phyloP scores from a whole-genome alignment of 2,888 invertebrate species.

The Tubulanus polymorphus region DNA sequence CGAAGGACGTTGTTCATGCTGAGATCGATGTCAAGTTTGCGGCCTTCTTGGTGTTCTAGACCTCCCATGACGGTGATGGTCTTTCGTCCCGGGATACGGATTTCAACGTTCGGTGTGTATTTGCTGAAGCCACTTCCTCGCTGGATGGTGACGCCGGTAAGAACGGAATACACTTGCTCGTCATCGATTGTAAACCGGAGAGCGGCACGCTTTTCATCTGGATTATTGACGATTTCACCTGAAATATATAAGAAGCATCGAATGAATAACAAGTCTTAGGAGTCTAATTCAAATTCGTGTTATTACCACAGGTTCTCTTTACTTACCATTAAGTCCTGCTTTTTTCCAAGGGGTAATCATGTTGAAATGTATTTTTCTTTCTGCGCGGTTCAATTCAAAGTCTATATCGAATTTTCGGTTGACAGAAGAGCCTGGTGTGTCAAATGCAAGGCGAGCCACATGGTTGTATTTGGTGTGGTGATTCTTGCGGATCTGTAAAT shows the following conservation, averaged over 20 bases:
- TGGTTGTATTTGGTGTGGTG: not conserved
- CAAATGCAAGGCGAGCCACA: slow-evolving; percentile 58
- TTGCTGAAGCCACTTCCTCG: not conserved
- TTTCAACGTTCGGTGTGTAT: slow-evolving; percentile 20
- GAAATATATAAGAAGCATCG: no score
- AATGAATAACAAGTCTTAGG: no score
- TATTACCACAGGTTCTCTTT: no score
- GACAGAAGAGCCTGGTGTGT: slow-evolving; percentile 76
- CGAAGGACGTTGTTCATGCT: not conserved
- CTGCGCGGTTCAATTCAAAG: slow-evolving; percentile 31
- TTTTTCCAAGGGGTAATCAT: slow-evolving; percentile 47
- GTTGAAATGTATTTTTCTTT: slow-evolving; percentile 27
- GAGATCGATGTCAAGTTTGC: not conserved
- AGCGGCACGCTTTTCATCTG: slow-evolving; percentile 25
- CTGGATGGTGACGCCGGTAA: slow-evolving; percentile 29
- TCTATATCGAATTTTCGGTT: slow-evolving; percentile 60
- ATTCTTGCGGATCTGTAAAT: not conserved
- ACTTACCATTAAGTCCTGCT: slow-evolving; percentile 38
- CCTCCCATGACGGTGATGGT: slow-evolving; percentile 25
- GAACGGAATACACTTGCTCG: slow-evolving; percentile 26
- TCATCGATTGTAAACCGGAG: slow-evolving; percentile 31
- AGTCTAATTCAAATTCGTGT: no score
- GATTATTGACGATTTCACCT: slow-evolving; percentile 24
- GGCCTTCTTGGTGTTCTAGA: no score
- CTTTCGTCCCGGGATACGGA: slow-evolving; percentile 27